Percentiles rank a stretch among this genome's conserved stretches.
Conservation (phyloP, 2,113 vertebrate genomes). For the Nothoprocta pentlandii region DNA sequence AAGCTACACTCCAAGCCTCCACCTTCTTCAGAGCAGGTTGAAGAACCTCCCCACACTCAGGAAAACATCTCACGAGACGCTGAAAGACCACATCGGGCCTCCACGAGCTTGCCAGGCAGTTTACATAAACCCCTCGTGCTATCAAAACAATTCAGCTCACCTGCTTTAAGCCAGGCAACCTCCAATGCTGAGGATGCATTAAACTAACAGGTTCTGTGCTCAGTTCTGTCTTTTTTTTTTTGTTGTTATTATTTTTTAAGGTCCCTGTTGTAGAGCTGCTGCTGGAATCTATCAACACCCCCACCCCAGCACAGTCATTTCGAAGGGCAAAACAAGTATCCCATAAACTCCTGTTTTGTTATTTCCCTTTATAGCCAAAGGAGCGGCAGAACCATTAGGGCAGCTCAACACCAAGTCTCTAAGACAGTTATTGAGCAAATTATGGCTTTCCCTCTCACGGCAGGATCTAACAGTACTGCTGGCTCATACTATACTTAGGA, state of each 20-base stretch:
- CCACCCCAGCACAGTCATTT: not conserved
- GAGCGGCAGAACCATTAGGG: constrained; percentile 53
- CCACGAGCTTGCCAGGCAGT: not conserved
- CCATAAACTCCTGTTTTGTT: constrained; percentile 24
- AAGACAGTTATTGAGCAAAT: not conserved
- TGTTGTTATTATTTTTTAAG: not conserved
- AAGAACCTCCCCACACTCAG: not conserved
- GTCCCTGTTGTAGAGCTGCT: not conserved
- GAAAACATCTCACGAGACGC: constrained; percentile 7
- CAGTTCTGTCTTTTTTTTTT: not conserved
- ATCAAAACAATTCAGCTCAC: not conserved
- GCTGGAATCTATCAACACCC: not conserved
- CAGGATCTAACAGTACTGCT: not conserved
- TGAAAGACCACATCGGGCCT: not conserved
- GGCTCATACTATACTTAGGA: not conserved
- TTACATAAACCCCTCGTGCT: not conserved
- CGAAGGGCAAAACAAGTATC: not conserved
- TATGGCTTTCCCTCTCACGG: not conserved
- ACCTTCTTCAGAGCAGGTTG: not conserved
- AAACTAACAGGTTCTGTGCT: not conserved
- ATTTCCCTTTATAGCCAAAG: constrained; percentile 60
- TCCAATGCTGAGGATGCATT: not conserved
- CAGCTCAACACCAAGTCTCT: not conserved
- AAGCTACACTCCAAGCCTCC: constrained; percentile 5
- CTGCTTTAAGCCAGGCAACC: not conserved